Evolutionary conservation across 2,113 vertebrate genomes (phyloP).

Genomic region (Crypturellus undulatus): DNA sequence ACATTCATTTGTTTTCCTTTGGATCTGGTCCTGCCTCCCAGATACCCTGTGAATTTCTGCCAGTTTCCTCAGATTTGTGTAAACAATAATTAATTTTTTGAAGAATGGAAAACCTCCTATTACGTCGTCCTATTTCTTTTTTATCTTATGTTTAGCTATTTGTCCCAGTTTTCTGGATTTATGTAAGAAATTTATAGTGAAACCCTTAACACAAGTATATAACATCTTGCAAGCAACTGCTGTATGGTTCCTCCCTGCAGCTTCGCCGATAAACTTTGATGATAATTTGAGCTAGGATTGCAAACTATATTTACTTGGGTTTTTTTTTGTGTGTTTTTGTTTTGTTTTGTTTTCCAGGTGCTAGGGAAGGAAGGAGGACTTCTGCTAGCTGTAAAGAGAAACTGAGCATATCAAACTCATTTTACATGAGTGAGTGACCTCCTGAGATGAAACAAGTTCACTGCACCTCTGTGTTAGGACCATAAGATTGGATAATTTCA

Average conservation of each 20-base stretch:
- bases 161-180: not conserved
- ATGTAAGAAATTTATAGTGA: not conserved
- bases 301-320: not conserved
- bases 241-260: not conserved
- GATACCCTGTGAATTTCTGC: not conserved
- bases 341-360: not conserved
- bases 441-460: not conserved
- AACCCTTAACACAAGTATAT: not conserved
- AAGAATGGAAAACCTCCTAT: not conserved
- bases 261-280: not conserved
- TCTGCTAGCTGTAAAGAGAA: conserved; percentile 1
- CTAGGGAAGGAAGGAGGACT: not conserved
- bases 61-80: not conserved
- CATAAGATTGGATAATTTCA: not conserved
- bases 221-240: not conserved
- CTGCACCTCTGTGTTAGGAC: not conserved
- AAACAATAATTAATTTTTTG: not conserved
- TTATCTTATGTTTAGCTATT: not conserved
- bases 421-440: not conserved
- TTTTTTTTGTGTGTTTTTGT: not conserved
- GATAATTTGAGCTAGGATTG: not conserved
- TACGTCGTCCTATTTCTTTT: not conserved
- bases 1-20: not conserved
- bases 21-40: not conserved
- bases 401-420: not conserved